Evolutionary conservation across 2,797 vertebrate species (phyloP).

Genomic region (Sebastes miniatus): DNA sequence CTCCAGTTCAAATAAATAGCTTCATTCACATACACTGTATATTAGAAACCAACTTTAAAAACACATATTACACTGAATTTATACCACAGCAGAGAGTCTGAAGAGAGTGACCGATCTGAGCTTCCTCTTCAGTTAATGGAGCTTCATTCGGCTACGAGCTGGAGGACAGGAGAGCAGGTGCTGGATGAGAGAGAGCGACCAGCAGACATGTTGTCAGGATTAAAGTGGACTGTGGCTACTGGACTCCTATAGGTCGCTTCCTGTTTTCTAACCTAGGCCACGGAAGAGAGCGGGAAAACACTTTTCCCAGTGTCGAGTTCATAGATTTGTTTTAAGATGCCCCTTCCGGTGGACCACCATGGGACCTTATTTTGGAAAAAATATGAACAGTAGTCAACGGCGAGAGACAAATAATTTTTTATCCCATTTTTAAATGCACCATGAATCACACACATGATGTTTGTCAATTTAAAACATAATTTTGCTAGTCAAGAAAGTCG

Average conservation of each 20-base stretch:
- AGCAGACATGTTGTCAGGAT: background rate
- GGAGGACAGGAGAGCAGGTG: background rate
- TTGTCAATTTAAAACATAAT: too few species aligned
- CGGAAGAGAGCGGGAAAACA: background rate
- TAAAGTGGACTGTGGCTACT: conserved; percentile 55
- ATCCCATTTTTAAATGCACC: too few species aligned
- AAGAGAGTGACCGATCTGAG: background rate
- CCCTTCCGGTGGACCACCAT: too few species aligned
- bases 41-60: conserved; percentile 38
- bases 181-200: background rate
- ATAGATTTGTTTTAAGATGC: background rate
- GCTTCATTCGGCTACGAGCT: background rate
- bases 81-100: conserved; percentile 25
- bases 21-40: conserved; percentile 44
- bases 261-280: background rate
- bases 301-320: background rate
- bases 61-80: conserved; percentile 20
- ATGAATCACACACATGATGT: too few species aligned
- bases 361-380: too few species aligned
- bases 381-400: too few species aligned
- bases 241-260: background rate
- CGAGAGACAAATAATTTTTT: too few species aligned
- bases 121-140: background rate
- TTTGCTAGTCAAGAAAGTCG: too few species aligned
- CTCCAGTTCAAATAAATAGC: conserved; percentile 50